A percentile compares a stretch with the other conserved stretches of the same genome.
phyloP scores from a whole-genome alignment of 1,140 invertebrate species.

The Meloidogyne hapla region DNA sequence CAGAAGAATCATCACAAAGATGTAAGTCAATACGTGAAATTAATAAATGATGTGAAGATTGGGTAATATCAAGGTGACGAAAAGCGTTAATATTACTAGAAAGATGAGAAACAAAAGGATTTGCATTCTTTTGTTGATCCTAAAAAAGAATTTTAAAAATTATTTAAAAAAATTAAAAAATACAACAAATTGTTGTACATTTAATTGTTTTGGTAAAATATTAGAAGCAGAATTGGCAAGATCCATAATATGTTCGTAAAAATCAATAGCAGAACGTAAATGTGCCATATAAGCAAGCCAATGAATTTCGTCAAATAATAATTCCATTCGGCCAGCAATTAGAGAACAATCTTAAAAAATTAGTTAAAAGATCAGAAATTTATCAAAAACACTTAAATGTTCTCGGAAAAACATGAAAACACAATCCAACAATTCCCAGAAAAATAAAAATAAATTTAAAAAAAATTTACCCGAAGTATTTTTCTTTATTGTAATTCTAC shows the following conservation, averaged over 20 bases:
- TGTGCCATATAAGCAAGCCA: conserved; percentile 92
- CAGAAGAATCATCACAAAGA: conserved; percentile 81
- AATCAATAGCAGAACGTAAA: conserved; percentile 87
- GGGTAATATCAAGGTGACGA: conserved; percentile 77
- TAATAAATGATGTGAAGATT: conserved; percentile 95
- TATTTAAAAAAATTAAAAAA: not conserved
- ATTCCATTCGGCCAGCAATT: conserved; percentile 82
- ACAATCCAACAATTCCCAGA: not conserved
- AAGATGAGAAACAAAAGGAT: not conserved
- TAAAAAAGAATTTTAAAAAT: not conserved
- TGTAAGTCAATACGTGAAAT: conserved; percentile 91
- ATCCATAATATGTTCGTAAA: conserved; percentile 82
- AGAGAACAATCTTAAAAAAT: conserved; percentile 81
- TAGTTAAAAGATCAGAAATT: conserved; percentile 49
- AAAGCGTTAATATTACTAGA: conserved; percentile 25
- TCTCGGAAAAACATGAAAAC: not conserved
- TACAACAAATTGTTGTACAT: not conserved
- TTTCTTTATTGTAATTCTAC: conserved; percentile 94
- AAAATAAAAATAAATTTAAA: not conserved
- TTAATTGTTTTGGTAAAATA: conserved; percentile 2
- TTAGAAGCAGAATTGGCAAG: conserved; percentile 21
- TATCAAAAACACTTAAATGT: not conserved
- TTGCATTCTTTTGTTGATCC: conserved; percentile 8
- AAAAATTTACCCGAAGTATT: conserved; percentile 74
- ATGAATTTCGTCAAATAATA: conserved; percentile 91